Evolutionary conservation across 2,113 vertebrate genomes (phyloP), one percentile per base, ranked within the genome.

Genomic region (Equus przewalskii): DNA sequence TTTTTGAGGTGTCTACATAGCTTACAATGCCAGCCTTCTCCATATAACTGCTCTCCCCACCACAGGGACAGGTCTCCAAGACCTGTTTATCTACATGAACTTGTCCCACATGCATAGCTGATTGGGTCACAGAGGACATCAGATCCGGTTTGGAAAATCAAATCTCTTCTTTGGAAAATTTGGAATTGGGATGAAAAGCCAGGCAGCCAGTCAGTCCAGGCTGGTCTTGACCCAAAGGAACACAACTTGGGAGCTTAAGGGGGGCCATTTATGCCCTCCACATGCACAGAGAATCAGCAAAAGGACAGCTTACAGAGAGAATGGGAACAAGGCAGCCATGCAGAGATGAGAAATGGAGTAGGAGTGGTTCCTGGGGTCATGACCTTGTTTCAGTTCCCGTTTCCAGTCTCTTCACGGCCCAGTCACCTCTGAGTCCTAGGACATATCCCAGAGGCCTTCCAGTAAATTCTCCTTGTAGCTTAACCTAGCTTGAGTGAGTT

Each of bases 81-180:
- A 80, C 58, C 26, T 80, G 12, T 28, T 49, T 56, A 51, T 28
- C 44, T 81, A 46, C 1, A 73, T 21, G 24, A 56, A 13, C 13
- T 54, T 15, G 21, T 5, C 36, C 60, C 36, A 13, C 3, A 78
- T 0, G 4, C 3, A 44, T 4, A 82, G 79, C 15, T 82, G 64
- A 51, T 15, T 58, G n/a, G 28, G 2, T 67, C 28, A 62, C 44
- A 89, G 14, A 12, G 36, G 56, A 51, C 14, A 65, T 84, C 36
- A 72, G 92, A 67, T 69, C 12, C 26, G 36, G 1, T 4, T 8
- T 62, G 56, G 28, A 86, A 89, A 58, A 82, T 89, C 7, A 64
- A 54, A 58, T n/a, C 22, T 72, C 10, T 90, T 94, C 65, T 92
- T 82, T 65, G 60, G 56, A 89, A 75, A 95, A 36, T 72, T 44